These are phyloP conservation scores for Okamejei kenojei DNA, from an alignment of 2,797 vertebrate genomes.

Conservation along the genomic window DNA sequence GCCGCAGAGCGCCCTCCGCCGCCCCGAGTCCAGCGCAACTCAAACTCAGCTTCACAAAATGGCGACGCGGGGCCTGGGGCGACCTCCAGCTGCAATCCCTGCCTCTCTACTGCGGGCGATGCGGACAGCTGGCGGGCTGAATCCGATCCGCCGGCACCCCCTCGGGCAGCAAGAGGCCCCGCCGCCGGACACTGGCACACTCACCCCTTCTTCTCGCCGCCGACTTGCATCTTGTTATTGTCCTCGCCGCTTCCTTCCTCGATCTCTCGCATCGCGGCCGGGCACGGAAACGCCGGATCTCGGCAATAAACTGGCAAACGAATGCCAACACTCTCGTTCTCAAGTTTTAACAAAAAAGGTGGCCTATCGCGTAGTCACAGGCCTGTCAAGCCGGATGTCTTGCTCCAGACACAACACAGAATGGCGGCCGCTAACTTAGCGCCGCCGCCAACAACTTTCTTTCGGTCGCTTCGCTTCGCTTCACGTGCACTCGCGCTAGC, in stretches of 20 bases:
- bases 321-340: constrained; percentile 34
- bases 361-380: not conserved
- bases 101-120: too few species aligned
- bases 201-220: constrained; percentile 87
- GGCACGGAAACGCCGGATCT: constrained; percentile 31
- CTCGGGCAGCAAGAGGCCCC: constrained; percentile 39
- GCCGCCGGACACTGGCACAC: constrained; percentile 28
- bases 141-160: not conserved
- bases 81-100: not conserved
- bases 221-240: constrained; percentile 74
- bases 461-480: not conserved
- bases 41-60: constrained; percentile 54
- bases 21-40: not conserved
- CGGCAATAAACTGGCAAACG: constrained; percentile 36
- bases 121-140: not conserved
- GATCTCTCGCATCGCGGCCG: constrained; percentile 30
- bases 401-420: not conserved
- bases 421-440: not conserved
- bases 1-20: not conserved
- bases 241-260: constrained; percentile 45
- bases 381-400: not conserved
- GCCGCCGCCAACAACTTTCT: not conserved
- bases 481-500: not conserved
- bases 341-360: not conserved
- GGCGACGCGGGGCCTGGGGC: constrained; percentile 57